Evolutionary conservation across 2,888 invertebrate species (phyloP).

Genomic region (Hedya salicella): DNA sequence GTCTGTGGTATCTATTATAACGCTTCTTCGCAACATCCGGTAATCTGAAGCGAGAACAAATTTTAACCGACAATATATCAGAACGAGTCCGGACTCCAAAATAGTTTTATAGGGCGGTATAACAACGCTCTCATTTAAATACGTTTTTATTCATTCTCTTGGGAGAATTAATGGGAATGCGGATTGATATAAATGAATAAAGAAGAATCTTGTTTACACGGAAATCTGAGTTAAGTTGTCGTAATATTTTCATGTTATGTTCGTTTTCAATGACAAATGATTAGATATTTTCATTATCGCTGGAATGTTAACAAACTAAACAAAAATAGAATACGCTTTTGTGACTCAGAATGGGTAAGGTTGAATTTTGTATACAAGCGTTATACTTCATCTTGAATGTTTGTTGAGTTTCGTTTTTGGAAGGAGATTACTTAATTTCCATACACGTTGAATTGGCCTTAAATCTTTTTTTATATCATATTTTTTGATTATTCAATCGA

Average conservation of each 20-base stretch:
- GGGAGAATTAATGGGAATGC: constrained; percentile 11
- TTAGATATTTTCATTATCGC: background rate
- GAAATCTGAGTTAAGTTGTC: constrained; percentile 2
- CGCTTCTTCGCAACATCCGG: constrained; percentile 49
- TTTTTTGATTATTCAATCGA: too few relatives aligned
- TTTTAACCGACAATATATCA: constrained; percentile 35
- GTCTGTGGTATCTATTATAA: constrained; percentile 40
- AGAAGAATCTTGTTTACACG: background rate
- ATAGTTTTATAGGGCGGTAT: constrained; percentile 63
- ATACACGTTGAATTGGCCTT: too few relatives aligned
- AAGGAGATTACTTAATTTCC: too few relatives aligned
- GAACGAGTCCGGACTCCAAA: constrained; percentile 52
- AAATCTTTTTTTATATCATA: too few relatives aligned
- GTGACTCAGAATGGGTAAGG: background rate
- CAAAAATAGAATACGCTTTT: background rate
- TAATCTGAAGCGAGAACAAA: constrained; percentile 45
- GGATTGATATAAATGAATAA: constrained; percentile 11
- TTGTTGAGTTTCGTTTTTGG: background rate
- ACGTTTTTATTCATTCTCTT: constrained; percentile 26
- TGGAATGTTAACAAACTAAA: background rate
- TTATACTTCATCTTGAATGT: too few relatives aligned
- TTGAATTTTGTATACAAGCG: background rate
- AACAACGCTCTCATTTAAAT: constrained; percentile 44
- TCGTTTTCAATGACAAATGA: constrained; percentile 2
- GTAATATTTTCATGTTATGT: background rate